Conservation (phyloP, 2,797 vertebrate genomes). For the Malurus leucopterus region DNA sequence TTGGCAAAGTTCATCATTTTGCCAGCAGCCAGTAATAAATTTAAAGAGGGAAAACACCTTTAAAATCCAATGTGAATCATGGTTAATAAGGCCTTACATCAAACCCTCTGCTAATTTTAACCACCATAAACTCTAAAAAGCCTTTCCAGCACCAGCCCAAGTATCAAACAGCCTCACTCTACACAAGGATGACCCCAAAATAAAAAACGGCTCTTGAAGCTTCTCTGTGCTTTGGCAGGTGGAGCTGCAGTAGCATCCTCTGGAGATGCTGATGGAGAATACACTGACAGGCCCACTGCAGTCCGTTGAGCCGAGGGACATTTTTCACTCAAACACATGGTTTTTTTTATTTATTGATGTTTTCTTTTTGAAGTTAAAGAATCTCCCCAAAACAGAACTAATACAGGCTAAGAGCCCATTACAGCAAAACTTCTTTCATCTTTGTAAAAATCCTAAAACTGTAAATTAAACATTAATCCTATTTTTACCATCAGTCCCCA, state of each 20-base stretch:
- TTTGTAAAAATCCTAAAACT: slow-evolving; percentile 10
- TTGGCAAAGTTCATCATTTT: not conserved
- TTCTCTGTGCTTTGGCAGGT: not conserved
- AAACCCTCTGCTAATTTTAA: not conserved
- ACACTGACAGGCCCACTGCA: not conserved
- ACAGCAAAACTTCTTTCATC: slow-evolving; percentile 13
- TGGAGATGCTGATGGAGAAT: not conserved
- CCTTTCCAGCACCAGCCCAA: not conserved
- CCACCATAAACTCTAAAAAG: not conserved
- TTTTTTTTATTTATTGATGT: slow-evolving; percentile 28
- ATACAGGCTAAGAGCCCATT: not conserved
- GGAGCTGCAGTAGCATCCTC: not conserved
- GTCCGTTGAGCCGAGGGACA: not conserved
- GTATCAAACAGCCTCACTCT: not conserved
- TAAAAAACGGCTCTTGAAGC: not conserved
- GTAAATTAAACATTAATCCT: slow-evolving; percentile 52
- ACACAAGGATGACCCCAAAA: not conserved
- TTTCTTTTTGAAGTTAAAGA: slow-evolving; percentile 22
- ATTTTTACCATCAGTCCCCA: slow-evolving; percentile 29
- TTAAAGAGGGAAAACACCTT: not conserved
- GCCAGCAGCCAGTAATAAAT: not conserved
- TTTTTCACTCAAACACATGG: not conserved
- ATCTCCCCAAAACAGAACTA: not conserved
- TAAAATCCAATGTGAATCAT: not conserved
- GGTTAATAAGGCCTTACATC: not conserved